These are phyloP conservation scores for Cottus gobio DNA, from an alignment of 2,113 vertebrate genomes.

Conservation along the genomic window DNA sequence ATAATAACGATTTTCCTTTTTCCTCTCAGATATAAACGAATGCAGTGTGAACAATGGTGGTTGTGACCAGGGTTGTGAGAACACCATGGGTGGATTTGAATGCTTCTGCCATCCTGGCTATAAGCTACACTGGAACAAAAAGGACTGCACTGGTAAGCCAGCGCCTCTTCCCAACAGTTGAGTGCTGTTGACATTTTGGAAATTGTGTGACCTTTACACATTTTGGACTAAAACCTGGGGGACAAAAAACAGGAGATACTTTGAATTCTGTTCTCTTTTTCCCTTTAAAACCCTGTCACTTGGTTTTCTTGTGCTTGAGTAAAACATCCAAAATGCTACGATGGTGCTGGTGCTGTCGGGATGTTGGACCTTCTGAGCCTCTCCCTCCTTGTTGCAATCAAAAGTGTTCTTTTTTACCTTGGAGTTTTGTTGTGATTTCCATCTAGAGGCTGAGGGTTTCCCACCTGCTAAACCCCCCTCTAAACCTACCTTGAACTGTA, in stretches of 20 bases:
- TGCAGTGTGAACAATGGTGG: conserved; percentile 96
- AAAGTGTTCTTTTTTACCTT: conserved; percentile 67
- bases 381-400: conserved; percentile 16
- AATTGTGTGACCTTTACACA: conserved; percentile 26
- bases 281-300: conserved; percentile 59
- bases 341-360: conserved; percentile 17
- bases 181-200: conserved; percentile 8
- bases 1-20: conserved; percentile 25
- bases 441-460: conserved; percentile 89
- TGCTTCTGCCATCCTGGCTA: conserved; percentile 91
- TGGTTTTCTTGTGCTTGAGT: conserved; percentile 73
- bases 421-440: conserved; percentile 86
- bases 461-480: conserved; percentile 76
- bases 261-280: conserved; percentile 82
- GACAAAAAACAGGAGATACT: conserved; percentile 95
- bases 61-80: conserved; percentile 93
- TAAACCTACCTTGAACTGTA: conserved; percentile 89
- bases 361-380: conserved; percentile 24
- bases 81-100: conserved; percentile 88
- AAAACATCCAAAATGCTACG: conserved; percentile 28
- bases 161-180: neutral
- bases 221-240: conserved; percentile 41
- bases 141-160: conserved; percentile 97
- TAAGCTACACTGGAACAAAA: conserved; percentile 98
- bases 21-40: conserved; percentile 90